Evolutionary conservation across 53 echinoderm and acorn worm genomes (phyloP).

Genomic region (Echinarachnius parma): DNA sequence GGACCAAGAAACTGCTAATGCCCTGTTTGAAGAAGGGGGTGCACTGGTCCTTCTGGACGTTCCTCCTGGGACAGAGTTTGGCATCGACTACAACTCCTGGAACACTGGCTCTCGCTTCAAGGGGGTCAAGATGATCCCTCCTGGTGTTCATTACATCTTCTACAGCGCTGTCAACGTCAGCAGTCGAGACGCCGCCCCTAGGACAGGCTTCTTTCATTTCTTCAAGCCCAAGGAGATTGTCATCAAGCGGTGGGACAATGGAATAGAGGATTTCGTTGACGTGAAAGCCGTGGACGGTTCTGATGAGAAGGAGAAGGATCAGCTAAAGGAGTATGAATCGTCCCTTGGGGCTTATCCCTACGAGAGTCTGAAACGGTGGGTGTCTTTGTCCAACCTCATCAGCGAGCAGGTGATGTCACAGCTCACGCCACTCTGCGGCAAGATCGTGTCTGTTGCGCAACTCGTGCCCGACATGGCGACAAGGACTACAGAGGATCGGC

Average conservation of each 20-base stretch:
- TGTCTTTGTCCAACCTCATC: constrained; percentile 78
- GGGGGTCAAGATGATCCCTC: constrained; percentile 99
- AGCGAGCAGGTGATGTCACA: constrained; percentile 44
- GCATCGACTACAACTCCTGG: constrained; percentile 96
- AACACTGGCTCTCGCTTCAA: constrained; percentile 82
- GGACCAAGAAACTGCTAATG: constrained; percentile 78
- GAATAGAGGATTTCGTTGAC: constrained; percentile 67
- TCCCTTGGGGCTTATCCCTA: constrained; percentile 86
- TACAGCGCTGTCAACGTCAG: constrained; percentile 83
- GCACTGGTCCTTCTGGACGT: constrained; percentile 84
- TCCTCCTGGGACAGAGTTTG: constrained; percentile 91
- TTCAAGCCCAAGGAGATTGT: constrained; percentile 73
- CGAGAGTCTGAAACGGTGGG: constrained; percentile 86
- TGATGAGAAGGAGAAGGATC: constrained; percentile 50
- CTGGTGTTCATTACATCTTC: constrained; percentile 84
- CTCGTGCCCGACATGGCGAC: constrained; percentile 71
- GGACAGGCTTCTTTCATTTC: constrained; percentile 84
- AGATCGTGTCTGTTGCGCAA: constrained; percentile 82
- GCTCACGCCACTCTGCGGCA: constrained; percentile 59
- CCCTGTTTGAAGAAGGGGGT: constrained; percentile 86
- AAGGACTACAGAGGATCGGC: constrained; percentile 70
- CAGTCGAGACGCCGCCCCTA: constrained; percentile 54
- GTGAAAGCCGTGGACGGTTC: constrained; percentile 43
- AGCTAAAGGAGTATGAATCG: constrained; percentile 56
- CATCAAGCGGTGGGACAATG: constrained; percentile 70